These are phyloP conservation scores for Drosophila aldrichi DNA, from an alignment of 2,888 invertebrate genomes.

Conservation along the genomic window DNA sequence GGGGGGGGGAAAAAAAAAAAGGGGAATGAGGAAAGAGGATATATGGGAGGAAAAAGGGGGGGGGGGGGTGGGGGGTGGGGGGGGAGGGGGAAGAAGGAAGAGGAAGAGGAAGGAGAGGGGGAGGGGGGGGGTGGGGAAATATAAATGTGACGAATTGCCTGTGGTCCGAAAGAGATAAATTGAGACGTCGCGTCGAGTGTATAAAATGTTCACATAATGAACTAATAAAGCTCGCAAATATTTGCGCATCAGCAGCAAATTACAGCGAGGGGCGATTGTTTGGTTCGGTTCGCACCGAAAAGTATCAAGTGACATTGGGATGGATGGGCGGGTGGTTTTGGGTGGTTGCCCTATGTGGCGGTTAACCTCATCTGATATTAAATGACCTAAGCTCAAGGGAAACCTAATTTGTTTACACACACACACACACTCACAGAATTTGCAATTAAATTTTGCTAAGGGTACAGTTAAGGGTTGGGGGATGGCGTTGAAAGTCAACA, in stretches of 20 bases:
- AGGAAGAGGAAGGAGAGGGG: too few relatives aligned
- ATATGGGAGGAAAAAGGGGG: too few relatives aligned
- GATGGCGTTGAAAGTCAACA: conserved; percentile 7
- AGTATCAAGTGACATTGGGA: conserved; percentile 66
- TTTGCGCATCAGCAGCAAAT: conserved; percentile 62
- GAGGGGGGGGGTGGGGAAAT: too few relatives aligned
- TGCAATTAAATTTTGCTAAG: conserved; percentile 68
- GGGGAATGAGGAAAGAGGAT: too few relatives aligned
- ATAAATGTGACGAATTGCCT: conserved; percentile 54
- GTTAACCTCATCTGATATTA: conserved; percentile 55
- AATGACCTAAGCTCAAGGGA: conserved; percentile 58
- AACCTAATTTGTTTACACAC: conserved; percentile 69
- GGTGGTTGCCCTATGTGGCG: conserved; percentile 51
- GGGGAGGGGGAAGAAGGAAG: too few relatives aligned
- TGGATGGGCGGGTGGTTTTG: not conserved
- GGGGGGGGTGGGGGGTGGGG: too few relatives aligned
- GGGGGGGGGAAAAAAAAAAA: too few relatives aligned
- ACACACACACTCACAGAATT: conserved; percentile 11
- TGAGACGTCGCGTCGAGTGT: conserved; percentile 29
- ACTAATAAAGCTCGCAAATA: conserved; percentile 71
- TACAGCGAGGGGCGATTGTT: conserved; percentile 14
- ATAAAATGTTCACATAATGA: conserved; percentile 64
- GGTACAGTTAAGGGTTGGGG: conserved; percentile 33
- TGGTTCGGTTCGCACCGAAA: conserved; percentile 23
- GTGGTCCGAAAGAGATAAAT: conserved; percentile 14